phyloP scores from a whole-genome alignment of 2,888 invertebrate genomes.

The Elmis aenea region DNA sequence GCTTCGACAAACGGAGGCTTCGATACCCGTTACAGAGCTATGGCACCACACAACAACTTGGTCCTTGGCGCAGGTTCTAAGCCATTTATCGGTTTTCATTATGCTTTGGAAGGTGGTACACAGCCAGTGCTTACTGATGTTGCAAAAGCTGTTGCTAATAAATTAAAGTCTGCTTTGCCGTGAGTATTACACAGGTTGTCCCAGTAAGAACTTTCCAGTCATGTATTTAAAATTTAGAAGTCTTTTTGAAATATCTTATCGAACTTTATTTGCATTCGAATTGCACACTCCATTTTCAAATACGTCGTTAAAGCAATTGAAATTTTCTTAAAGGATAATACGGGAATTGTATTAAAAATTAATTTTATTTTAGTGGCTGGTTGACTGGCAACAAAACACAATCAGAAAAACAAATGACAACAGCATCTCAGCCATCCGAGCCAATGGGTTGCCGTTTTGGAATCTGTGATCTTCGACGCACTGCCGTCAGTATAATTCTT shows the following conservation, averaged over 20 bases:
- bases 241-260: too few species aligned
- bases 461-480: constrained; percentile 72
- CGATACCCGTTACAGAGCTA: constrained; percentile 64
- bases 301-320: too few species aligned
- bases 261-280: too few species aligned
- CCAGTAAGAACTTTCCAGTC: too few species aligned
- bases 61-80: constrained; percentile 73
- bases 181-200: too few species aligned
- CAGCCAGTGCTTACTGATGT: constrained; percentile 83
- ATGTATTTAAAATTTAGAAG: constrained; percentile 1
- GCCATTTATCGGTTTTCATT: constrained; percentile 86
- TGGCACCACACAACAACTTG: constrained; percentile 70
- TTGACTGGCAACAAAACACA: constrained; percentile 51
- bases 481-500: constrained; percentile 67
- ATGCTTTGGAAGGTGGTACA: constrained; percentile 81
- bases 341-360: too few species aligned
- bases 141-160: constrained; percentile 87
- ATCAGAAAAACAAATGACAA: constrained; percentile 41
- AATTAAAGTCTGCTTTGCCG: constrained; percentile 76
- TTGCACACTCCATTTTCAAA: too few species aligned
- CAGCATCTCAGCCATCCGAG: constrained; percentile 59
- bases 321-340: too few species aligned
- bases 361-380: constrained; percentile 54
- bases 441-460: constrained; percentile 75
- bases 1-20: constrained; percentile 75